A percentile compares a stretch with the other conserved stretches of the same genome.
phyloP scores from a whole-genome alignment of 1,140 invertebrate species.

The Drosophila micromelanica region DNA sequence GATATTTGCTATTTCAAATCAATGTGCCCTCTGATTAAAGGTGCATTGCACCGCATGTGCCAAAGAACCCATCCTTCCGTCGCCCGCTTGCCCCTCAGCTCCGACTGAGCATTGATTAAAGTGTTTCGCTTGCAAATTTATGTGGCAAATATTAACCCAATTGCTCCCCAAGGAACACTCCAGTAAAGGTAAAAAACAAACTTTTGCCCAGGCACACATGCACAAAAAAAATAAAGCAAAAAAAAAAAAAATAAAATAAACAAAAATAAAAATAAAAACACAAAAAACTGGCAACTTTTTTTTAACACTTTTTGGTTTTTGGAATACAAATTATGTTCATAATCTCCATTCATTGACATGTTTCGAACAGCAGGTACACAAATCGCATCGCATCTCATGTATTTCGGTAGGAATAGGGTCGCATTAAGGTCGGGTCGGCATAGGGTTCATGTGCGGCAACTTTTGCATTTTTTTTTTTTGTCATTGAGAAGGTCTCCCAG shows the following conservation, averaged over 20 bases:
- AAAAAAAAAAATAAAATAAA: background rate
- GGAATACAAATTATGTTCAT: constrained; percentile 82
- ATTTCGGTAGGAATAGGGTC: constrained; percentile 51
- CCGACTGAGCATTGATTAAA: constrained; percentile 77
- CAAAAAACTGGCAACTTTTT: constrained; percentile 68
- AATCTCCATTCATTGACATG: constrained; percentile 80
- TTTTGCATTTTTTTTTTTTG: constrained; percentile 38
- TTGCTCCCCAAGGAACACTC: constrained; percentile 80
- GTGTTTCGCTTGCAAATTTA: constrained; percentile 80
- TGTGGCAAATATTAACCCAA: constrained; percentile 81
- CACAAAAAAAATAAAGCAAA: background rate
- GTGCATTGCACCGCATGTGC: constrained; percentile 53
- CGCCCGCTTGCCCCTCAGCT: background rate
- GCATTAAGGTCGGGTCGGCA: background rate
- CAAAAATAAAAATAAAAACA: constrained; percentile 32
- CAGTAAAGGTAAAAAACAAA: constrained; percentile 46
- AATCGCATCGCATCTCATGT: constrained; percentile 6
- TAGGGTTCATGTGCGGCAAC: too few species aligned
- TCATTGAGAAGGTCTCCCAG: constrained; percentile 47
- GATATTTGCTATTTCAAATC: constrained; percentile 32
- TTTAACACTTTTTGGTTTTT: constrained; percentile 81
- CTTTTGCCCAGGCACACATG: constrained; percentile 43
- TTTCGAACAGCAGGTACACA: constrained; percentile 41
- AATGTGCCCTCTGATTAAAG: constrained; percentile 51
- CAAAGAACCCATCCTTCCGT: background rate